Evolutionary conservation across 2,888 invertebrate genomes (phyloP).

Genomic region (Gymnoscelis rufifasciata): DNA sequence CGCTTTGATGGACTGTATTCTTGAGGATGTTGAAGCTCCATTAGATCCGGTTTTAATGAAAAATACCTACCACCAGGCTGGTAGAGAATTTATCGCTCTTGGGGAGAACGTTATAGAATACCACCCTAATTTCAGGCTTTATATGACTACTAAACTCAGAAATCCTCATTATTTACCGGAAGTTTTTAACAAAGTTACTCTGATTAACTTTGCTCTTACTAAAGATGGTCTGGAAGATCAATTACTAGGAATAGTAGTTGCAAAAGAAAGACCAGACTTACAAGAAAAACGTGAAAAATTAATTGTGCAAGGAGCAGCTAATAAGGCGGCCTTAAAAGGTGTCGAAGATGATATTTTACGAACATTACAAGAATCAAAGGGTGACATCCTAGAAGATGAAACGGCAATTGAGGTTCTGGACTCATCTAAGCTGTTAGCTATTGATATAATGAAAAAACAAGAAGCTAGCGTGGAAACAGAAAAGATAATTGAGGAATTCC

Average conservation of each 20-base stretch:
- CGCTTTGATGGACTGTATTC: conserved; percentile 86
- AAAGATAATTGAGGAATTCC: conserved; percentile 85
- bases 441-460: conserved; percentile 90
- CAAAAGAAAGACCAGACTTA: conserved; percentile 90
- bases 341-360: conserved; percentile 93
- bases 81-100: conserved; percentile 85
- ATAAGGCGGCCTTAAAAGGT: conserved; percentile 88
- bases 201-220: conserved; percentile 91
- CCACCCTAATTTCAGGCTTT: conserved; percentile 85
- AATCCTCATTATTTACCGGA: conserved; percentile 93
- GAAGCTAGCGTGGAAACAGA: conserved; percentile 87
- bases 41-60: conserved; percentile 87
- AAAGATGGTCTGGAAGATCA: conserved; percentile 91
- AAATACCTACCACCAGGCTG: conserved; percentile 86
- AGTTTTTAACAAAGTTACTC: conserved; percentile 88
- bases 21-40: conserved; percentile 87
- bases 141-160: conserved; percentile 89
- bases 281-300: conserved; percentile 89
- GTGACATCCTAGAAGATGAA: conserved; percentile 95
- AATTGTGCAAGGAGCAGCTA: conserved; percentile 88
- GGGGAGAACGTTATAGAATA: conserved; percentile 89
- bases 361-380: conserved; percentile 89
- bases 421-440: conserved; percentile 89
- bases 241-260: conserved; percentile 89
- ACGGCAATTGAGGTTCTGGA: conserved; percentile 92